phyloP scores from a whole-genome alignment of 2,797 vertebrate species.

The Aldrovandia affinis region DNA sequence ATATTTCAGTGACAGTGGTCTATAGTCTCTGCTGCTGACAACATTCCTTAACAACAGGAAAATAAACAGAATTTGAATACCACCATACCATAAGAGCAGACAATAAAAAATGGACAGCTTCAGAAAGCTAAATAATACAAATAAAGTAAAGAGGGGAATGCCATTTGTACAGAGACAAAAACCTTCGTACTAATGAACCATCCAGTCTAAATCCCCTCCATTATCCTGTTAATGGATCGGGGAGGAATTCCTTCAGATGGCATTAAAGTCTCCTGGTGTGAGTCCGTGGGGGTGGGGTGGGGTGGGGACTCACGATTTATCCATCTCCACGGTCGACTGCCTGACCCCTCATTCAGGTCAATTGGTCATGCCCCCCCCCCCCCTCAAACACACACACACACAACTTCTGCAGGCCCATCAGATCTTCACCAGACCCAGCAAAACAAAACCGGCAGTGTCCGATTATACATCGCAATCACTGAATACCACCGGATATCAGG shows the following conservation, averaged over 20 bases:
- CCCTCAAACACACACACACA: slow-evolving; percentile 29
- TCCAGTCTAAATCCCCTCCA: slow-evolving; percentile 45
- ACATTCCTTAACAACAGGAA: background rate
- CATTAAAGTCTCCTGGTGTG: slow-evolving; percentile 57
- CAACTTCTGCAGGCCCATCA: slow-evolving; percentile 12
- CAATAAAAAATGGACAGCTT: background rate
- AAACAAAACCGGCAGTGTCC: background rate
- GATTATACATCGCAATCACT: slow-evolving; percentile 29
- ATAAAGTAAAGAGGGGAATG: slow-evolving; percentile 19
- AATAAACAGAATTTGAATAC: background rate
- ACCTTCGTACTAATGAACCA: slow-evolving; percentile 59
- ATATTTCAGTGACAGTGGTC: background rate
- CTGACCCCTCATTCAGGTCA: slow-evolving; percentile 53
- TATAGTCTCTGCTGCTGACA: background rate
- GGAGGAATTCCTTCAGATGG: slow-evolving; percentile 66
- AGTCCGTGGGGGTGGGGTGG: slow-evolving; percentile 13
- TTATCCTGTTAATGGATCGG: slow-evolving; percentile 59
- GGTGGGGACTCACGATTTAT: slow-evolving; percentile 29
- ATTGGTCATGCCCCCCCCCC: slow-evolving; percentile 52
- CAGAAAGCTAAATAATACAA: background rate
- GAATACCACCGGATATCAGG: slow-evolving; percentile 28
- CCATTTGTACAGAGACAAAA: slow-evolving; percentile 41
- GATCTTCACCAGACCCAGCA: background rate
- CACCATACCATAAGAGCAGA: background rate
- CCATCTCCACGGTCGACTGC: slow-evolving; percentile 36